A percentile compares a stretch with the other conserved stretches of the same genome.
These are phyloP conservation scores for Drosophila tripunctata DNA, from an alignment of 2,888 invertebrate species.

Conservation along the genomic window DNA sequence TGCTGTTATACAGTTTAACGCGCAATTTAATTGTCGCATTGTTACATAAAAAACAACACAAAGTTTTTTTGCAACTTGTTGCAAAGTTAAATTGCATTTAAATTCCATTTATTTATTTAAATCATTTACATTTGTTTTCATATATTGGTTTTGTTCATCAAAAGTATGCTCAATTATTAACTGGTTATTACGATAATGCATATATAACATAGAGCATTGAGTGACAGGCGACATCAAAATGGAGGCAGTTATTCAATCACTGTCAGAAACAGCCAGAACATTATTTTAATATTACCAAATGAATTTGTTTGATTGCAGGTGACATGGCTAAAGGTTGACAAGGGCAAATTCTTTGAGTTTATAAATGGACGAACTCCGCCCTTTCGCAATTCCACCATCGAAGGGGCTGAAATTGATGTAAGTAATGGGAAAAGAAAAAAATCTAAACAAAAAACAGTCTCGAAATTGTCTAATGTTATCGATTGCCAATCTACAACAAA, in stretches of 20 bases:
- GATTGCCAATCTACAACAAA: background rate
- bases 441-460: too few species aligned
- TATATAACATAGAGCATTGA: background rate
- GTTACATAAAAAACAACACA: too few species aligned
- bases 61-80: conserved; percentile 65
- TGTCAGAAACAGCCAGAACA: conserved; percentile 59
- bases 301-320: conserved; percentile 78
- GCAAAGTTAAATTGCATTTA: conserved; percentile 67
- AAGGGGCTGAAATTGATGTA: conserved; percentile 91
- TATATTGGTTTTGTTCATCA: background rate
- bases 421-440: too few species aligned
- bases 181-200: background rate
- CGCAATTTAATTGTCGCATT: conserved; percentile 60
- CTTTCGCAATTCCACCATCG: conserved; percentile 87
- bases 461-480: background rate
- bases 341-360: conserved; percentile 91
- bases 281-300: conserved; percentile 38
- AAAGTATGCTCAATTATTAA: conserved; percentile 5
- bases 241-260: conserved; percentile 68
- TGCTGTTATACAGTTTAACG: conserved; percentile 70
- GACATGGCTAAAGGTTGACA: conserved; percentile 84
- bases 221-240: conserved; percentile 22
- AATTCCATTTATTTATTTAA: conserved; percentile 14
- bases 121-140: conserved; percentile 4
- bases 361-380: conserved; percentile 91